Percentiles rank a stretch among this genome's conserved stretches.
These are phyloP conservation scores for Timema podura DNA, from an alignment of 2,888 invertebrate species.

Conservation along the genomic window DNA sequence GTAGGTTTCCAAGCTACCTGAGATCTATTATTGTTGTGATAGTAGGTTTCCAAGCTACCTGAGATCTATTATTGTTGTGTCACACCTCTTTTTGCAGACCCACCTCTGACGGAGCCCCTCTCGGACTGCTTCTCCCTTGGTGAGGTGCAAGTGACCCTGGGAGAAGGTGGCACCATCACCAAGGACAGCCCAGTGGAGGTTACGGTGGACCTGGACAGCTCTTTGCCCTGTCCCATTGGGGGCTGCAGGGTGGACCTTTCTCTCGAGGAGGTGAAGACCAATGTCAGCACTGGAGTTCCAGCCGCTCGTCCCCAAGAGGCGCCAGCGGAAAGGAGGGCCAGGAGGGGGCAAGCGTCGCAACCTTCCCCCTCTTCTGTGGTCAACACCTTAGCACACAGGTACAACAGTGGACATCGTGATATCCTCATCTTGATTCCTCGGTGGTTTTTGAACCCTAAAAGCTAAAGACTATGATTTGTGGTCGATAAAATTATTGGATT, in stretches of 20 bases:
- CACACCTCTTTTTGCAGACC: conserved; percentile 19
- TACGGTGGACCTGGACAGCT: conserved; percentile 53
- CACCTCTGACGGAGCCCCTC: conserved; percentile 51
- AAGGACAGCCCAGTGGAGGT: conserved; percentile 56
- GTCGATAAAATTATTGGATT: too few species aligned
- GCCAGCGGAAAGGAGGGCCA: conserved; percentile 11
- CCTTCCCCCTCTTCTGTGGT: too few species aligned
- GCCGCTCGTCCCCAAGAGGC: conserved; percentile 13
- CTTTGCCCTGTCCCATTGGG: conserved; percentile 61
- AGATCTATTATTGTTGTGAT: too few species aligned
- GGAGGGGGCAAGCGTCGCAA: neutral
- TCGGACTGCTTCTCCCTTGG: conserved; percentile 55
- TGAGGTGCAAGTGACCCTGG: conserved; percentile 52
- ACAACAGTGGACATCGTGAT: too few species aligned
- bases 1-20: too few species aligned
- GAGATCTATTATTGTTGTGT: too few species aligned
- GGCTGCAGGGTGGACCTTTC: conserved; percentile 62
- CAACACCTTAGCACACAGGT: too few species aligned
- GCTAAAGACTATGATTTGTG: too few species aligned
- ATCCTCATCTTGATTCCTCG: too few species aligned
- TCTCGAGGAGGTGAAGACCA: conserved; percentile 53
- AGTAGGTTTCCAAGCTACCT: too few species aligned
- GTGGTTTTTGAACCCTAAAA: too few species aligned
- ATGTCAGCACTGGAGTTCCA: conserved; percentile 41
- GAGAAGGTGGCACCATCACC: conserved; percentile 50